phyloP scores from a whole-genome alignment of 2,113 vertebrate species.

The Bufo gargarizans region DNA sequence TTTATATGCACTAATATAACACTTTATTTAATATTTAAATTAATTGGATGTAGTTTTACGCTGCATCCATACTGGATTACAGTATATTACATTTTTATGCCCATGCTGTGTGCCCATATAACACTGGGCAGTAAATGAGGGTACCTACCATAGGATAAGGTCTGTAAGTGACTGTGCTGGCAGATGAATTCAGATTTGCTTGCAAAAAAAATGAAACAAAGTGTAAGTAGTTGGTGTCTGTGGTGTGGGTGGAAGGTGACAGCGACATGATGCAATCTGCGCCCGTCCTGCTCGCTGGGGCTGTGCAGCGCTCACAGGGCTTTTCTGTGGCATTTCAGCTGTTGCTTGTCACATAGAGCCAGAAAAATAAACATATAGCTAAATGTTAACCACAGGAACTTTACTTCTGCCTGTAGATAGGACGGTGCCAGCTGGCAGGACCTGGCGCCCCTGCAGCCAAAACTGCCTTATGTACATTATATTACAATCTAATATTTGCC shows the following conservation, averaged over 20 bases:
- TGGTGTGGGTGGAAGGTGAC: conserved; percentile 3
- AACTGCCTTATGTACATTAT: conserved; percentile 3
- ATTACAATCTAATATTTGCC: neutral
- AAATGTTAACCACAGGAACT: conserved; percentile 28
- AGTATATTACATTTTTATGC: neutral
- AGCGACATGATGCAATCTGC: neutral
- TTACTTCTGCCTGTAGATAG: neutral
- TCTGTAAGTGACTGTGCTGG: neutral
- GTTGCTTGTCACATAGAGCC: conserved; percentile 27
- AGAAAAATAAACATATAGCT: conserved; percentile 9
- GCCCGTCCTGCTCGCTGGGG: neutral
- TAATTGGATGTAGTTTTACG: neutral
- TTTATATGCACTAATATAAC: neutral
- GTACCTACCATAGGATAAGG: neutral
- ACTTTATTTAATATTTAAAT: neutral
- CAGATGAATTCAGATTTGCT: neutral
- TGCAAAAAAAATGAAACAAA: neutral
- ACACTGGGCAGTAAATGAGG: too few species aligned
- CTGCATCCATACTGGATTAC: neutral
- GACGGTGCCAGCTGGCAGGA: neutral
- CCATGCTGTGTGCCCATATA: neutral
- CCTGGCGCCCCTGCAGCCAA: neutral
- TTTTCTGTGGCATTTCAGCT: conserved; percentile 19
- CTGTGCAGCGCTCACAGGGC: neutral
- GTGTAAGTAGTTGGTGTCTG: neutral